Percentiles rank a stretch among this genome's conserved stretches.
phyloP scores from a whole-genome alignment of 2,113 vertebrate species.

The Madoqua kirkii region DNA sequence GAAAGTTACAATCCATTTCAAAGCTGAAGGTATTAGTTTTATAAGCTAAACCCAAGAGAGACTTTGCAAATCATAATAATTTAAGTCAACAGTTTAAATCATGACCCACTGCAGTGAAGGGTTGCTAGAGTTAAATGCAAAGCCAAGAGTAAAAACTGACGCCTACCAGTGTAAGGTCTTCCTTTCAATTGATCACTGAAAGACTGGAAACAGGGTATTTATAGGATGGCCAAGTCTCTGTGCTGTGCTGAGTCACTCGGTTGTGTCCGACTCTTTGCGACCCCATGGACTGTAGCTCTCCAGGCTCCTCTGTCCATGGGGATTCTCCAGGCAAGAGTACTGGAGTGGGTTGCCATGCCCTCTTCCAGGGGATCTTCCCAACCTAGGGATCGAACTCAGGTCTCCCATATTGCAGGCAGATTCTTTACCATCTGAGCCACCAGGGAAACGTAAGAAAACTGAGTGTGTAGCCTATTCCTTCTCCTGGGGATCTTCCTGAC shows the following conservation, averaged over 20 bases:
- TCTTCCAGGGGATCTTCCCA: neutral
- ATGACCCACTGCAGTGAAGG: neutral
- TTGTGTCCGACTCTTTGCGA: rapidly evolving
- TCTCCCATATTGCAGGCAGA: neutral
- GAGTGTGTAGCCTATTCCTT: neutral
- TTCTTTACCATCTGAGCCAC: neutral
- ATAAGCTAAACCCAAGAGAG: neutral
- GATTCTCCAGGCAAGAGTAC: neutral
- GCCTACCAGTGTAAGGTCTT: neutral
- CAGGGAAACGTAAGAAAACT: neutral
- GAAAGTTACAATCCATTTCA: neutral
- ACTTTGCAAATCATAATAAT: neutral
- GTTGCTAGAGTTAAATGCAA: neutral
- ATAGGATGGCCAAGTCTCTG: neutral
- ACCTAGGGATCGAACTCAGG: neutral
- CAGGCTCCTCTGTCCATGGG: neutral
- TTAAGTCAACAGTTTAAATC: neutral
- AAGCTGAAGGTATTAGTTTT: neutral
- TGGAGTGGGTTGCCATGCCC: neutral
- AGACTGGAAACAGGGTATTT: neutral
- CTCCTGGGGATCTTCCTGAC: neutral
- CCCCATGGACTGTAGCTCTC: neutral
- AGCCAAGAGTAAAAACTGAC: neutral
- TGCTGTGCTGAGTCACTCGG: neutral
- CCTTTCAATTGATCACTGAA: neutral